A percentile compares a stretch with the other conserved stretches of the same genome.
Evolutionary conservation across 2,113 vertebrate species (phyloP).

Genomic region (Misgurnus mizolepis): DNA sequence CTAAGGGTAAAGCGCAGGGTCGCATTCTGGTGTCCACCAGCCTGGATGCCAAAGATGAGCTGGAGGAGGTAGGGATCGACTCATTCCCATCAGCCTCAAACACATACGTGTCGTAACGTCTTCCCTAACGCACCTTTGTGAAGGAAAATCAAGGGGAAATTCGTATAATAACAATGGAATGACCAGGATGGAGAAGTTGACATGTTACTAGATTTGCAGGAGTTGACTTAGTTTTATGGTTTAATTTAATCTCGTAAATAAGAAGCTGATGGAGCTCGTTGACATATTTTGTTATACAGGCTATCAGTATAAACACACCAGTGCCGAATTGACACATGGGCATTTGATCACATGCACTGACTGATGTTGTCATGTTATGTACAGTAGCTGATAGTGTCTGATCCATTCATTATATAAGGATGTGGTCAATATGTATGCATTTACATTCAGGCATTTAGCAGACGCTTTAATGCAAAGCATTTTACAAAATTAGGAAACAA

Average conservation of each 20-base stretch:
- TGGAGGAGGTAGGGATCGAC: constrained; percentile 82
- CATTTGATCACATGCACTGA: not conserved
- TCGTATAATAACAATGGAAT: constrained; percentile 22
- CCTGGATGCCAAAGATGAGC: constrained; percentile 94
- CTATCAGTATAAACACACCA: not conserved
- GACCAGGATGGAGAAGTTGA: constrained; percentile 39
- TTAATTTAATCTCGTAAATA: not conserved
- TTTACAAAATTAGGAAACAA: no score
- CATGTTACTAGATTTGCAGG: no score
- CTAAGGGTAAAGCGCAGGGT: constrained; percentile 84
- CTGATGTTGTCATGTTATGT: not conserved
- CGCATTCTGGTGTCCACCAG: constrained; percentile 85
- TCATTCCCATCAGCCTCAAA: not conserved
- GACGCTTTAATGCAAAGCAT: no score
- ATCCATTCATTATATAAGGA: no score
- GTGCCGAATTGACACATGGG: not conserved
- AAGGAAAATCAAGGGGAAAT: not conserved
- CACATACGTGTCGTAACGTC: constrained; percentile 3
- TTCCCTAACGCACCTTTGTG: not conserved
- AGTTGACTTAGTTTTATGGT: not conserved
- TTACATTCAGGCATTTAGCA: no score
- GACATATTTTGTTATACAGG: not conserved
- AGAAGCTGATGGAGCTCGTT: not conserved
- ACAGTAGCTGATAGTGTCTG: not conserved
- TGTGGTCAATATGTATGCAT: no score